phyloP scores from a whole-genome alignment of 2,888 invertebrate species.

The Scaptomyza flava region DNA sequence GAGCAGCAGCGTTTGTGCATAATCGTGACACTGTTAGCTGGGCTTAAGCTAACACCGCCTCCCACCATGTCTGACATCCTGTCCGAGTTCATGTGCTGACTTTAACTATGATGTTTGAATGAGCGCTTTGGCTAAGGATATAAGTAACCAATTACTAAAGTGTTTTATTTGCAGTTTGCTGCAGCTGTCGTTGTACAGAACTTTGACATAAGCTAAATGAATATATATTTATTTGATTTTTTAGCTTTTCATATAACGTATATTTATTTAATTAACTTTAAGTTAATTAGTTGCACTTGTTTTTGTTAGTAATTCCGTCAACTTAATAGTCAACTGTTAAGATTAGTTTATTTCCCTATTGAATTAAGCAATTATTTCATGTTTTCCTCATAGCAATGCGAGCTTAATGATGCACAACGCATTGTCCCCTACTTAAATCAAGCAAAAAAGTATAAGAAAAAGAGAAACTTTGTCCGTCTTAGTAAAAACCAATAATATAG shows the following conservation, averaged over 20 bases:
- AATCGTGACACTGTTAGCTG: slow-evolving; percentile 71
- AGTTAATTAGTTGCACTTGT: too few relatives aligned
- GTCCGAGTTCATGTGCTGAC: slow-evolving; percentile 1
- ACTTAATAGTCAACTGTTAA: too few relatives aligned
- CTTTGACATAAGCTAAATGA: slow-evolving; percentile 18
- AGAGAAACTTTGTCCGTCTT: slow-evolving; percentile 40
- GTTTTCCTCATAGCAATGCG: too few relatives aligned
- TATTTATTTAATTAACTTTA: too few relatives aligned
- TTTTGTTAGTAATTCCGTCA: too few relatives aligned
- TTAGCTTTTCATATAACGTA: too few relatives aligned
- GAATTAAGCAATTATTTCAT: too few relatives aligned
- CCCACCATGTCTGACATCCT: background rate
- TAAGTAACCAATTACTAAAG: slow-evolving; percentile 78
- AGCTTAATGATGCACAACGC: slow-evolving; percentile 27
- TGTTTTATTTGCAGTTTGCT: slow-evolving; percentile 66
- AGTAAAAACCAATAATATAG: slow-evolving; percentile 9
- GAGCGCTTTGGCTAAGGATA: slow-evolving; percentile 50
- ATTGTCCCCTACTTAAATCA: slow-evolving; percentile 32
- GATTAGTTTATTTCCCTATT: too few relatives aligned
- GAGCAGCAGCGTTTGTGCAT: slow-evolving; percentile 61
- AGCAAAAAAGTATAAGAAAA: slow-evolving; percentile 1
- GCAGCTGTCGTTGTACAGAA: slow-evolving; percentile 1
- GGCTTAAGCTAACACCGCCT: slow-evolving; percentile 22
- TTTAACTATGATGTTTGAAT: slow-evolving; percentile 42
- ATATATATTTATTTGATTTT: slow-evolving; percentile 12